Percentiles rank a stretch among this genome's conserved stretches.
Conservation (phyloP, 2,113 vertebrate genomes). For the Poeciliopsis prolifica region DNA sequence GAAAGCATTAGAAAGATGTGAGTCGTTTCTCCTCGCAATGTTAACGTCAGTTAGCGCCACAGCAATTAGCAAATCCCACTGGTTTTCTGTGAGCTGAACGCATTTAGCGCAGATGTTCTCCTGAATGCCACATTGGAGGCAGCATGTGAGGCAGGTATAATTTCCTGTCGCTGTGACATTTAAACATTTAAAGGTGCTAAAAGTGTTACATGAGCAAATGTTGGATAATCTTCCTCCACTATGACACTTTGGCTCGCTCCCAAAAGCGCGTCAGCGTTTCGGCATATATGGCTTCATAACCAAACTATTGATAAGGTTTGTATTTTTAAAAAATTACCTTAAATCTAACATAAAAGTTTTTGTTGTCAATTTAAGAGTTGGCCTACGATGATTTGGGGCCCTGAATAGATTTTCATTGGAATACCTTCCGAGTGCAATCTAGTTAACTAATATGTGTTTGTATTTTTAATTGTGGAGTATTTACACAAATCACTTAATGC, state of each 20-base stretch:
- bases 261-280: background rate
- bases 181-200: too few relatives aligned
- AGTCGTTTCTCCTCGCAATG: too few relatives aligned
- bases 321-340: background rate
- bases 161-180: too few relatives aligned
- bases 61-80: background rate
- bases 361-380: background rate
- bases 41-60: too few relatives aligned
- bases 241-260: background rate
- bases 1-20: too few relatives aligned
- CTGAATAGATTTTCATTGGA: background rate
- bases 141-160: too few relatives aligned
- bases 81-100: background rate
- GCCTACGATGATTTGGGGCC: background rate
- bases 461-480: too few relatives aligned
- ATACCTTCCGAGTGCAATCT: background rate
- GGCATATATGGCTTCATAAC: too few relatives aligned
- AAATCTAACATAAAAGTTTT: background rate
- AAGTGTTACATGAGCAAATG: background rate
- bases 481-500: too few relatives aligned
- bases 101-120: background rate
- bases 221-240: background rate
- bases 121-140: background rate
- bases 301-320: too few relatives aligned
- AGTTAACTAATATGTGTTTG: background rate